Evolutionary conservation across 2,113 vertebrate species (phyloP).

Genomic region (Martes martes): DNA sequence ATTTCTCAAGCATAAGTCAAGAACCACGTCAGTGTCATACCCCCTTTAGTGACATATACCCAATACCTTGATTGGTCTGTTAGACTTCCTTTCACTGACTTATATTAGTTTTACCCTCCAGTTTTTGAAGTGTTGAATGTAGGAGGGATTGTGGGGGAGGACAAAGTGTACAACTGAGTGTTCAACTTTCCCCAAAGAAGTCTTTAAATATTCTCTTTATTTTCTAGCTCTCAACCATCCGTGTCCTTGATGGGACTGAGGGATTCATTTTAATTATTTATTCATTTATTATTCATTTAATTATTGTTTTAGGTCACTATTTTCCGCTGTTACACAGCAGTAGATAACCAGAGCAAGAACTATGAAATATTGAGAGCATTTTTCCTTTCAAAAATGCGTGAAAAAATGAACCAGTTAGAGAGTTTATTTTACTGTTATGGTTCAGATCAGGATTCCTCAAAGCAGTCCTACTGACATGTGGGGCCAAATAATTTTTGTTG

Average conservation of each 20-base stretch:
- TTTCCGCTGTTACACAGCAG: background rate
- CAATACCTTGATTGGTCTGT: background rate
- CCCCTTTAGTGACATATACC: background rate
- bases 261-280: background rate
- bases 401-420: background rate
- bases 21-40: background rate
- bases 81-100: background rate
- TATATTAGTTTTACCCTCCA: background rate
- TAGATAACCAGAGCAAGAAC: background rate
- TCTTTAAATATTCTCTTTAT: background rate
- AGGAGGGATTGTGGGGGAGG: background rate
- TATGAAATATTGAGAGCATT: background rate
- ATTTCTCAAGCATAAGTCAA: background rate
- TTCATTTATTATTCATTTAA: background rate
- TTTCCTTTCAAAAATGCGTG: background rate
- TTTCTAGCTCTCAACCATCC: background rate
- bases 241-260: background rate
- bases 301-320: background rate
- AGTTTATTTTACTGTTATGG: background rate
- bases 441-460: background rate
- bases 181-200: background rate
- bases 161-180: rapidly evolving
- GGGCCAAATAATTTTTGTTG: background rate
- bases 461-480: background rate
- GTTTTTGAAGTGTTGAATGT: background rate